Evolutionary conservation across 2,888 invertebrate genomes (phyloP), one percentile per base, ranked within the genome.

Genomic region (Drosophila percnosoma): DNA sequence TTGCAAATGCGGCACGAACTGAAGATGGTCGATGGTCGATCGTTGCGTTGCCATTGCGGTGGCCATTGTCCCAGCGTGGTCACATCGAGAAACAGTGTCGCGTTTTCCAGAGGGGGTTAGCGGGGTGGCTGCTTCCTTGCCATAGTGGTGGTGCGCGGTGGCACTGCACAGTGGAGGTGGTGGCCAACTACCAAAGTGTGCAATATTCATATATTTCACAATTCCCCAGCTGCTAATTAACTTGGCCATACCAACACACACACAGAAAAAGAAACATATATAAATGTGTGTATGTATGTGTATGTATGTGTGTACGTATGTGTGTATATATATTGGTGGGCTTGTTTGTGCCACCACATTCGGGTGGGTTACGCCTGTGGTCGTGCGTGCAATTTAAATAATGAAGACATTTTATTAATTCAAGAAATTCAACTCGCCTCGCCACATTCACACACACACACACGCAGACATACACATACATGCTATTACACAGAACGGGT

Each of bases 371-470:
- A 31, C 69, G 61, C 72, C 69, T 90, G 89, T 73, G 89, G 87
- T 81, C 89, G 79, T 88, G 87, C 89, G 90, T 81, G 90, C 86
- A 87, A 90, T 87, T 87, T 90, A 90, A 87, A 87, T 87, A 87
- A 87, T 87, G 89, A 87, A 87, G 87, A 87, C 90, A 90, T 87
- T 87, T 87, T 90, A 87, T 87, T 87, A 90, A 87, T 89, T 85
- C 90, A 88, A 87, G 87, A 88, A 87, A 87, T 86, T 85, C 77
- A 88, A 88, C 88, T 89, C 78, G 75, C 84, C 78, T 57, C 15
- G 36, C 54, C 36, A 24, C 49, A 49, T 54, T 68, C 72, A 68
- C 49, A 59, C 63, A 61, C 66, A 67, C 40, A 58, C 67, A 18
- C 65, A 63, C 54, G 29, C 34, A 45, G 49, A 55, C 59, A 36